phyloP scores from a whole-genome alignment of 1,140 invertebrate genomes.

The Spodoptera frugiperda region DNA sequence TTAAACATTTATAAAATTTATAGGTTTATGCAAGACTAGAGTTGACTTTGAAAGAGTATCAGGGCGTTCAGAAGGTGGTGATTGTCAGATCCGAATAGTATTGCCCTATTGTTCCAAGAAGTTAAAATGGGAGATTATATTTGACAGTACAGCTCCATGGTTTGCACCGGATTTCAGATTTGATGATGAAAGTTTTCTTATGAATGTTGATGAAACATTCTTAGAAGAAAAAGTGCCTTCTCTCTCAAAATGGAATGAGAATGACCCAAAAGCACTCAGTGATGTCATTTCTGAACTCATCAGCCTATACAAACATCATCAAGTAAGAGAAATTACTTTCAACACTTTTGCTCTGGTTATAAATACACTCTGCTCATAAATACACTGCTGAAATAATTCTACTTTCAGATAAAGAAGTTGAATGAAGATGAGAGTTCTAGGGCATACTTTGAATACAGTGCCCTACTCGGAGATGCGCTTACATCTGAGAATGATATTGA shows the following conservation, averaged over 20 bases:
- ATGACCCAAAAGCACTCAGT: slow-evolving; percentile 83
- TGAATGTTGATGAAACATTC: slow-evolving; percentile 81
- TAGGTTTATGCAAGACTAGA: slow-evolving; percentile 79
- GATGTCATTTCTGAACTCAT: slow-evolving; percentile 86
- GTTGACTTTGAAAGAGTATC: slow-evolving; percentile 78
- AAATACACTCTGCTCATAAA: too few relatives aligned
- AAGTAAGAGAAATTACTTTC: slow-evolving; percentile 72
- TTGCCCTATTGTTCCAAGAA: slow-evolving; percentile 83
- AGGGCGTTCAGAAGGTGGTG: slow-evolving; percentile 58
- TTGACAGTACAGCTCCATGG: slow-evolving; percentile 77
- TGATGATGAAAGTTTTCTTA: slow-evolving; percentile 87
- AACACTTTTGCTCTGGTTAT: neutral
- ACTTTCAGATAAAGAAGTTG: slow-evolving; percentile 77
- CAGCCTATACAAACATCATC: slow-evolving; percentile 85
- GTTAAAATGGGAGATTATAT: slow-evolving; percentile 82
- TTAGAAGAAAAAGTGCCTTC: slow-evolving; percentile 85
- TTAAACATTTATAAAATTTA: slow-evolving; percentile 25
- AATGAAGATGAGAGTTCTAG: slow-evolving; percentile 83
- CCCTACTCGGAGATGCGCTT: slow-evolving; percentile 79
- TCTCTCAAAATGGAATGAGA: slow-evolving; percentile 86
- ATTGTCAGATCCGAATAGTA: slow-evolving; percentile 75
- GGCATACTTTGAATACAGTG: slow-evolving; percentile 84
- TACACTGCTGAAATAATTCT: neutral
- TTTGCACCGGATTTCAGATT: slow-evolving; percentile 85
- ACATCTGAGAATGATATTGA: slow-evolving; percentile 82